Base-by-base conservation (phyloP, 2,113 vertebrate genomes). In the Gallinago undulata region DNA sequence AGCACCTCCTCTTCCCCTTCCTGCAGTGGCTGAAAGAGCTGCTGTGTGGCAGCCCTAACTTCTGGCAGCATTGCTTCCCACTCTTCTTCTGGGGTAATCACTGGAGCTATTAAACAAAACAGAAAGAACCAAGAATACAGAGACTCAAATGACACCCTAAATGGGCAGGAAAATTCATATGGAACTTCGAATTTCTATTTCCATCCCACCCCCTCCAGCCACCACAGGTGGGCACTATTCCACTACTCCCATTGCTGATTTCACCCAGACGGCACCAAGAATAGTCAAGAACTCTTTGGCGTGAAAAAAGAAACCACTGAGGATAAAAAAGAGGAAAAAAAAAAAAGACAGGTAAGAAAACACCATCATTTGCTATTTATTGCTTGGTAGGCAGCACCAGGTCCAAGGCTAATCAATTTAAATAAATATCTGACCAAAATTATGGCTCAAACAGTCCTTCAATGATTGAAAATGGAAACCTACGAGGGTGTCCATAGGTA, bases 51-150 rank as follows among this genome's bases (percentile, higher is more conserved):
- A 80, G 96, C 86, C 25, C 89, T 98, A 83, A 99, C 75, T 96
- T 99, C 99, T 17, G 99, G 99, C 87, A 99, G 98, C 99, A 99
- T 99, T 1, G 99, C 99, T 56, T 98, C 98, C 99, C 99, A 99
- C 83, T 99, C 98, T 95, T 99, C 99, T 31, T 98, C 97, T 17
- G 98, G 98, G n/a, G 98, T 85, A 16, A 99, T 97, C 18, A 93
- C 96, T 22, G 97, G 78, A 48, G 98, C 98, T 99, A 84, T 37
- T 59, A 50, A 78, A 55, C 50, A 8, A 14, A 62, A 14, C 9
- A 76, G 23, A 60, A 4, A 3, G 9, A 74, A 73, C 17, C 19
- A 69, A 74, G 39, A 94, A 60, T 8, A 55, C 2, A 68, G 15
- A 73, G 39, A 78, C 31, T 59, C 28, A 75, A 50, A 27, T 43